Percentiles rank a stretch among this genome's conserved stretches.
phyloP scores from a whole-genome alignment of 2,888 invertebrate species.

The Phlogophora meticulosa region DNA sequence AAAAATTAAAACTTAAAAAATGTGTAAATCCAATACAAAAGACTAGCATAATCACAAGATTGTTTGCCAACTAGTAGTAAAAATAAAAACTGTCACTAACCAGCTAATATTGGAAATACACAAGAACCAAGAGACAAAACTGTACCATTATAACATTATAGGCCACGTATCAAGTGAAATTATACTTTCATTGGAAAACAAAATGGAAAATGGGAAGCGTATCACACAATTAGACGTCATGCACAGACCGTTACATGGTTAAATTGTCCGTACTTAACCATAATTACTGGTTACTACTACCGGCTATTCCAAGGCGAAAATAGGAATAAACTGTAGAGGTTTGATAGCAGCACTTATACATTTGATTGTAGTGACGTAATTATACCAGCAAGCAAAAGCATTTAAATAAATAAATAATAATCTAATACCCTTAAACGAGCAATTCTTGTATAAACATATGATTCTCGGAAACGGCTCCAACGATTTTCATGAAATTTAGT shows the following conservation, averaged over 20 bases:
- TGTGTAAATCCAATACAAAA: too few relatives aligned
- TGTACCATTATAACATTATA: constrained; percentile 41
- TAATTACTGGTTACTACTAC: constrained; percentile 36
- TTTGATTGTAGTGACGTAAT: too few relatives aligned
- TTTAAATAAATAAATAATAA: too few relatives aligned
- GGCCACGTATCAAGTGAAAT: constrained; percentile 76
- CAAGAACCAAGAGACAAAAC: constrained; percentile 4
- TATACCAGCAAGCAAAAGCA: too few relatives aligned
- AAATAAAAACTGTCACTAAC: too few relatives aligned
- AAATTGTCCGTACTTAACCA: constrained; percentile 57
- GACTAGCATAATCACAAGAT: too few relatives aligned
- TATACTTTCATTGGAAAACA: constrained; percentile 82
- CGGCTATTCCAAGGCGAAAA: constrained; percentile 13
- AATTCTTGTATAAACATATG: too few relatives aligned
- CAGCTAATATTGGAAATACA: neutral
- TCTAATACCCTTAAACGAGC: too few relatives aligned
- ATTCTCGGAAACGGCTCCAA: too few relatives aligned
- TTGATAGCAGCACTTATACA: neutral
- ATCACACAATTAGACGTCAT: constrained; percentile 74
- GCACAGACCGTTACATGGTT: constrained; percentile 25
- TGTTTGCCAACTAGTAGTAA: too few relatives aligned
- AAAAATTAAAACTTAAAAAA: too few relatives aligned
- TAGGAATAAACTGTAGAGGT: neutral
- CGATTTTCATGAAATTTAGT: too few relatives aligned
- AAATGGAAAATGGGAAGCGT: constrained; percentile 80